Base-by-base conservation (phyloP, 2,888 invertebrate species). In the Volucella inanis region DNA sequence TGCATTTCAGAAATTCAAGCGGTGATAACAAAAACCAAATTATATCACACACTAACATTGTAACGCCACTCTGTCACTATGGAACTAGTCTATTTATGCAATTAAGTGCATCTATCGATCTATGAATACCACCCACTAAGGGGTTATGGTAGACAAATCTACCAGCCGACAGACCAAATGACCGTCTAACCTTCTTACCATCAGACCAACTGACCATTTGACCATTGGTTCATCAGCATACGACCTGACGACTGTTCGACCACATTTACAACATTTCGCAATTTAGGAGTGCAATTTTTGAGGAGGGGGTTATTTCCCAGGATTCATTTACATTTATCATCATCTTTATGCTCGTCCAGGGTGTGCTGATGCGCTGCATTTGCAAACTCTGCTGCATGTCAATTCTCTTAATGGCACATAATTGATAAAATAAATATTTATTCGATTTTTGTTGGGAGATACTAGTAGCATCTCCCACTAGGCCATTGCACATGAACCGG, bases 391-490 rank as follows among this genome's bases (percentile, higher is more conserved):
- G 65, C 54, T 79, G 70, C 80, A 84, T 79, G 84, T 84, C 84
- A 80, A 50, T 71, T 80, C 45, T 65, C 67, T 75, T 71, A 75
- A 71, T 76, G 71, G 70, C 50, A 67, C 67, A 49, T 79, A 76
- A 84, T 84, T 80, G 84, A 84, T 84, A 84, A 79, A 84, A 75
- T 80, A 84, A 80, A 84, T 84, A 84, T 84, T 84, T 80, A 84
- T 84, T 67, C 61, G 74, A 49, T 31, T 31, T 31, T 31, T 31
- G n/a, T 54, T 61, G 74, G 59, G 50, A 49, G 59, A 61, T 47
- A 52, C 70, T 49, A 2, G 45, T 18, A 38, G 18, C 1, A 43
- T 43, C 54, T 70, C 62, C 55, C 61, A 61, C 22, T 15, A 31
- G 62, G 50, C 22, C 3, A 9, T 31, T 31, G 31, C 6, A 31